Conservation (phyloP, 2,888 invertebrate genomes). For the Tipula confusa region DNA sequence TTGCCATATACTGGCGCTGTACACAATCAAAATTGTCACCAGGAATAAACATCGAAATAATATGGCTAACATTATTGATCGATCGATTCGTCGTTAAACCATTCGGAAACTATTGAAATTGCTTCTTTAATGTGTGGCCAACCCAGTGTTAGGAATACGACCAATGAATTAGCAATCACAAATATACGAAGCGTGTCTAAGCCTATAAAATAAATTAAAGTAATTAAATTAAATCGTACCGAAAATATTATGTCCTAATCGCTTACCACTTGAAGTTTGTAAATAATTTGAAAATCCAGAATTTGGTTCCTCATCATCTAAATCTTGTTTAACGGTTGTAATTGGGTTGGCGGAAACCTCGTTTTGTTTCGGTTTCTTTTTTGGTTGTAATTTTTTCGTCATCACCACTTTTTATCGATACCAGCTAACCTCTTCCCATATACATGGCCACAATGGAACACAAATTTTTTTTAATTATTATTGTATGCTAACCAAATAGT, state of each 20-base stretch:
- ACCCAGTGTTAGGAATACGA: slow-evolving; percentile 65
- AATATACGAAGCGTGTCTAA: slow-evolving; percentile 76
- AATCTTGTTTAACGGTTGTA: slow-evolving; percentile 15
- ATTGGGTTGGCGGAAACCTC: neutral
- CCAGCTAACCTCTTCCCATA: neutral
- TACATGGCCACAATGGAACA: neutral
- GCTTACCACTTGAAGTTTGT: slow-evolving; percentile 47
- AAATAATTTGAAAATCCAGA: slow-evolving; percentile 49
- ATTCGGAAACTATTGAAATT: slow-evolving; percentile 49
- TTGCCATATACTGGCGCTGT: slow-evolving; percentile 64
- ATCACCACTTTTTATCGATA: neutral
- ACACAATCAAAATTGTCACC: slow-evolving; percentile 65
- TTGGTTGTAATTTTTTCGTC: neutral
- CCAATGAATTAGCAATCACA: slow-evolving; percentile 69
- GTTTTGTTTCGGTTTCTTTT: neutral
- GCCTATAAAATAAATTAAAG: slow-evolving; percentile 51
- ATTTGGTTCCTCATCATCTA: slow-evolving; percentile 43
- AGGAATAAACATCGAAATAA: slow-evolving; percentile 62
- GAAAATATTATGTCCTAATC: too few relatives aligned
- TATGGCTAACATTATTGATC: slow-evolving; percentile 57
- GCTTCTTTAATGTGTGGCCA: slow-evolving; percentile 67
- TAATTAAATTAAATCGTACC: too few relatives aligned
- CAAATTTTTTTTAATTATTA: neutral
- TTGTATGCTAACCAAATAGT: neutral
- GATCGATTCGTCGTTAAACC: slow-evolving; percentile 34